phyloP scores from a whole-genome alignment of 30 jellyfish, hydroid and myxozoan species.

The Clytia hemisphaerica region DNA sequence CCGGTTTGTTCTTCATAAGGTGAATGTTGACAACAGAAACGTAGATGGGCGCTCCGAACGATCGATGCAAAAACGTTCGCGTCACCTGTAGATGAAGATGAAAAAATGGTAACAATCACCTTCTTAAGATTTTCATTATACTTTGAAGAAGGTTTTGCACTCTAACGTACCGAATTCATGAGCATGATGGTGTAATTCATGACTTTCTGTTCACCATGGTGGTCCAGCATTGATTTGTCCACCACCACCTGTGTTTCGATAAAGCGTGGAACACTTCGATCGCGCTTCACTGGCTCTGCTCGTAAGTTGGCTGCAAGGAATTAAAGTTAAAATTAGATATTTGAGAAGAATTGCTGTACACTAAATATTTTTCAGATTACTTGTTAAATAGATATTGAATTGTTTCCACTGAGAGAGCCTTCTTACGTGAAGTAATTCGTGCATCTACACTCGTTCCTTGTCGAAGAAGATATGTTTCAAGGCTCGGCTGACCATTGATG shows the following conservation, averaged over 20 bases:
- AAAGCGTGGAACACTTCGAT: neutral
- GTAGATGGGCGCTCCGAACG: constrained; percentile 55
- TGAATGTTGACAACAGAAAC: constrained; percentile 41
- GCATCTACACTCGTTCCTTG: constrained; percentile 17
- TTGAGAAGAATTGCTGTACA: too few species aligned
- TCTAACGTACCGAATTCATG: constrained; percentile 63
- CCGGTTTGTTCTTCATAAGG: constrained; percentile 41
- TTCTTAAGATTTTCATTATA: too few species aligned
- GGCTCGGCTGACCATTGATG: constrained; percentile 38
- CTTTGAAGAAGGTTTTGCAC: neutral
- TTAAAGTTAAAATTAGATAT: neutral
- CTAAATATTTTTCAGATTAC: too few species aligned
- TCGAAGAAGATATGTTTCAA: constrained; percentile 1
- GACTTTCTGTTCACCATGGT: constrained; percentile 45
- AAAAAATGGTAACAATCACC: too few species aligned
- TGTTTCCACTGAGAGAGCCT: too few species aligned
- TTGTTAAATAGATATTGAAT: too few species aligned
- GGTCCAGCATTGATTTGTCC: constrained; percentile 52
- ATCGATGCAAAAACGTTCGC: constrained; percentile 43
- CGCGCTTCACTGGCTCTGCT: constrained; percentile 8
- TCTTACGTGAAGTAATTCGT: constrained; percentile 4
- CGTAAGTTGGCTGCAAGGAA: constrained; percentile 1
- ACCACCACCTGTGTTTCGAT: constrained; percentile 48
- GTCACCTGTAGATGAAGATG: constrained; percentile 48
- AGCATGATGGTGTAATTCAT: constrained; percentile 31